Conservation (phyloP, 2,113 vertebrate species). For the Rutilus rutilus region DNA sequence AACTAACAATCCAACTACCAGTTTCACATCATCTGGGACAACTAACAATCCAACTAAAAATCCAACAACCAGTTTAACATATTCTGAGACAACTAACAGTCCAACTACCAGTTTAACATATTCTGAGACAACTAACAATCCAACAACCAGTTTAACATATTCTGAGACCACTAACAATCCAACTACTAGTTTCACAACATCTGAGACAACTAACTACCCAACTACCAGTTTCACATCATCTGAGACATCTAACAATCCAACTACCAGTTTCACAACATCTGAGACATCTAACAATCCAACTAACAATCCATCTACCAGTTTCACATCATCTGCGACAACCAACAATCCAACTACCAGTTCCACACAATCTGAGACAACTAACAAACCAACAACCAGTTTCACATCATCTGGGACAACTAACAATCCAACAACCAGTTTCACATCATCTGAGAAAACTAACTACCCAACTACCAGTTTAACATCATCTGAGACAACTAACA, state of each 20-base stretch:
- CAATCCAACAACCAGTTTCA: background rate
- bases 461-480: rapidly evolving
- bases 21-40: too few relatives aligned
- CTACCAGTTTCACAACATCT: too few relatives aligned
- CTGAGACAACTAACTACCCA: background rate
- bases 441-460: rapidly evolving
- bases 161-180: too few relatives aligned
- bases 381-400: background rate
- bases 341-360: background rate
- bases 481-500: background rate
- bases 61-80: too few relatives aligned
- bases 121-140: background rate
- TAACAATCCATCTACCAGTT: background rate
- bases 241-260: background rate
- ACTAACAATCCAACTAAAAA: too few relatives aligned
- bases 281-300: too few relatives aligned
- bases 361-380: background rate
- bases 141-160: background rate
- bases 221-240: background rate
- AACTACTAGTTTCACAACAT: background rate
- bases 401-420: rapidly evolving
- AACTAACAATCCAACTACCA: too few relatives aligned
- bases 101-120: background rate
- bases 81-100: background rate
- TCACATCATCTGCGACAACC: background rate